Conservation (phyloP, 2,797 vertebrate genomes). For the Botia kubotai region DNA sequence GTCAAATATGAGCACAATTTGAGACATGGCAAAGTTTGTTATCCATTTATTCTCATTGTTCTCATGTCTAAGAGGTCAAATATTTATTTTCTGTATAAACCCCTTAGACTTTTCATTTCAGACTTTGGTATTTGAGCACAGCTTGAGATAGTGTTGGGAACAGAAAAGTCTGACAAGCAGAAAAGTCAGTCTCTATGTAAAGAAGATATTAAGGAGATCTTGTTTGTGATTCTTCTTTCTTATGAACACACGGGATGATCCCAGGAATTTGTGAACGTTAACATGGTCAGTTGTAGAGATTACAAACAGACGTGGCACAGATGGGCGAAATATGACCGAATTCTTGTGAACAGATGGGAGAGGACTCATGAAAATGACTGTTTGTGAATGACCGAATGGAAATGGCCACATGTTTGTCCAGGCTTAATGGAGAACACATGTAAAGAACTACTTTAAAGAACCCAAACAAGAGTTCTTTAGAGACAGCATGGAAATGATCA, state of each 20-base stretch:
- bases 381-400: constrained; percentile 60
- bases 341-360: constrained; percentile 21
- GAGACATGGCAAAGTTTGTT: too few relatives aligned
- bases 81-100: too few relatives aligned
- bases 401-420: constrained; percentile 57
- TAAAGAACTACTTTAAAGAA: constrained; percentile 18
- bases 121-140: too few relatives aligned
- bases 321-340: neutral
- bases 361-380: neutral
- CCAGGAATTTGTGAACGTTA: neutral
- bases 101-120: too few relatives aligned
- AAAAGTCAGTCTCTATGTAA: neutral
- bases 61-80: too few relatives aligned
- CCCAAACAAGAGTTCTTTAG: constrained; percentile 11
- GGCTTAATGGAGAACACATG: constrained; percentile 36
- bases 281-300: neutral
- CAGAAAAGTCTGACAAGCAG: too few relatives aligned
- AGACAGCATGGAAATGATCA: constrained; percentile 27
- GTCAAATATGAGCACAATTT: too few relatives aligned
- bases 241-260: neutral
- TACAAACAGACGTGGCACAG: neutral
- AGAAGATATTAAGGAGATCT: neutral
- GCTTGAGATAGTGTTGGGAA: too few relatives aligned
- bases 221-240: neutral
- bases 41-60: too few relatives aligned